Conservation (phyloP, 2,797 vertebrate genomes). For the Pelochelys cantorii region DNA sequence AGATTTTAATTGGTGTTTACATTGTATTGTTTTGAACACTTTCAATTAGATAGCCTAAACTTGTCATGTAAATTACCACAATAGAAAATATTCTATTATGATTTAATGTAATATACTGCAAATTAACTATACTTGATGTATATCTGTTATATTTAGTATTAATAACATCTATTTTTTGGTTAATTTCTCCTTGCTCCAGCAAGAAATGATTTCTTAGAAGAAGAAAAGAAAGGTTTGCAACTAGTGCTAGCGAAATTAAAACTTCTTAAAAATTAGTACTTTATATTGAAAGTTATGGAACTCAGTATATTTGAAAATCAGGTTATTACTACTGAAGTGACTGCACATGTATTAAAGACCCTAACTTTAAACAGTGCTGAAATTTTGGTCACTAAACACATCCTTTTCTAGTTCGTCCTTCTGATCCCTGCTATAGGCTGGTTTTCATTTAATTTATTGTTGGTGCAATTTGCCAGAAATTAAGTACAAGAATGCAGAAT, state of each 20-base stretch:
- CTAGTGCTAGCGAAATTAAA: not conserved
- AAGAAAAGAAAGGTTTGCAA: not conserved
- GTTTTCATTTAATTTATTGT: not conserved
- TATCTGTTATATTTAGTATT: not conserved
- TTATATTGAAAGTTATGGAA: not conserved
- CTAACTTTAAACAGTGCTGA: not conserved
- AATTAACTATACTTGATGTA: not conserved
- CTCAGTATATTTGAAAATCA: not conserved
- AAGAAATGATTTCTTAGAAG: not conserved
- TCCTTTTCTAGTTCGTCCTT: not conserved
- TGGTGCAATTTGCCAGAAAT: not conserved
- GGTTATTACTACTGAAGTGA: not conserved
- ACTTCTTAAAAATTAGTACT: not conserved
- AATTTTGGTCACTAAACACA: not conserved
- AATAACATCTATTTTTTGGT: not conserved
- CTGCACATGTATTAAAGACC: not conserved
- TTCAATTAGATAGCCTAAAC: constrained; percentile 6
- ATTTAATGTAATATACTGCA: not conserved
- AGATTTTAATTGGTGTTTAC: constrained; percentile 61
- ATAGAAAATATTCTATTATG: accelerated
- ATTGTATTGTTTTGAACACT: not conserved
- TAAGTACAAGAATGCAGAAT: not conserved
- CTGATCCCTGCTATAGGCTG: not conserved
- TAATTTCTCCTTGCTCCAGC: not conserved
- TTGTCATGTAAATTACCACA: not conserved